Conservation (phyloP, 2,113 vertebrate genomes). For the Pavo muticus region DNA sequence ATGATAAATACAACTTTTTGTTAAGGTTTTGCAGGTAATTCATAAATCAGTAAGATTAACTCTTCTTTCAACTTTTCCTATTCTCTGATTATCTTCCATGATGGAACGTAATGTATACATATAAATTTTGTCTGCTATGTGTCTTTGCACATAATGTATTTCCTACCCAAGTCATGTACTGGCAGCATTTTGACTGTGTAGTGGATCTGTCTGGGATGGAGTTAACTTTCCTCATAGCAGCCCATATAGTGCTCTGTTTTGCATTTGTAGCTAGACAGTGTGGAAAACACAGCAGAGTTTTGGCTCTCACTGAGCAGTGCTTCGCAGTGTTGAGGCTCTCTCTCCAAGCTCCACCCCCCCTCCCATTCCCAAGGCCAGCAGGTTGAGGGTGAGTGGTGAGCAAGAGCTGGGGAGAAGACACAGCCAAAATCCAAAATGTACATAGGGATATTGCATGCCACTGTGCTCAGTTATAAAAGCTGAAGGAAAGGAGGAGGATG, state of each 20-base stretch:
- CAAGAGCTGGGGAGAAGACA: not conserved
- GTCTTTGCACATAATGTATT: not conserved
- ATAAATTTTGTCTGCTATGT: not conserved
- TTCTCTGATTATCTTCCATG: not conserved
- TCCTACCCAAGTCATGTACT: not conserved
- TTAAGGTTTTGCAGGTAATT: not conserved
- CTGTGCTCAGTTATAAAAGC: not conserved
- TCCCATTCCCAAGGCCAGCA: not conserved
- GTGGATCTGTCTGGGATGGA: not conserved
- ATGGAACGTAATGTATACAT: not conserved
- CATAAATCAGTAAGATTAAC: not conserved
- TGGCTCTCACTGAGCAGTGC: not conserved
- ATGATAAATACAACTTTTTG: not conserved
- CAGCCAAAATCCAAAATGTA: not conserved
- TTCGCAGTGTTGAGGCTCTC: not conserved
- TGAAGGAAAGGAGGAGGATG: not conserved
- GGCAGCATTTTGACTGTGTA: not conserved
- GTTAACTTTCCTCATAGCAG: not conserved
- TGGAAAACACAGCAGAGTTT: not conserved
- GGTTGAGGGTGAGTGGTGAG: not conserved
- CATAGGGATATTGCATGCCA: not conserved
- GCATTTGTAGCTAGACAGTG: not conserved
- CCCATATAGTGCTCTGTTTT: not conserved
- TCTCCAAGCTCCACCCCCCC: not conserved
- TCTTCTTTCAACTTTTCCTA: not conserved